Evolutionary conservation across 2,113 vertebrate species (phyloP), one percentile per base, ranked within the genome.

Genomic region (Ochotona princeps): DNA sequence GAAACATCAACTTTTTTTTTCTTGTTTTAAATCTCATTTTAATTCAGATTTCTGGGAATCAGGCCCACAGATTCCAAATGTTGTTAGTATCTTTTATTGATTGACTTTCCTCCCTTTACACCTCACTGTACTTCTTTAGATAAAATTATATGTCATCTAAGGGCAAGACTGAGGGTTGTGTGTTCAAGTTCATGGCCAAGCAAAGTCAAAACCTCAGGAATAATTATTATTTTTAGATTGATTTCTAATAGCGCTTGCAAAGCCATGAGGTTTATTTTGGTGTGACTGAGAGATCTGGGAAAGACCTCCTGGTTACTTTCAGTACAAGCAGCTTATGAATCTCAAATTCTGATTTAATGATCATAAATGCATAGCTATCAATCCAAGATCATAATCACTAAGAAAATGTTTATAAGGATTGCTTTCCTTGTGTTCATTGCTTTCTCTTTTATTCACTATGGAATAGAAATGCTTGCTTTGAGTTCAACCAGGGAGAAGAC

Each of bases 401-500:
- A 87, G 86, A 81, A 87, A 84, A 74, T 11, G 61, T 76, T 83
- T 61, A 26, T 35, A 89, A 90, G 23, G 79, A 30, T n/a, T 11
- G 20, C 9, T 54, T 89, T 92, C 30, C 83, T 70, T 76, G n/a
- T 85, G 72, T 95, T 89, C 66, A 1, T 87, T 81, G 5, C 73
- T 92, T 84, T 89, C 54, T 69, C 32, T 30, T 95, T 87, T 89
- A 91, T 85, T 89, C 65, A 63, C 60, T 35, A 54, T 32, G 84
- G 69, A 94, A 69, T 87, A 78, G 83, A 93, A 93, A 76, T 84
- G 78, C 51, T 92, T 95, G 87, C 67, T 89, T 93, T 85, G 86
- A 94, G 91, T 97, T 94, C 95, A 97, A 91, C 86, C 74, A 81
- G 94, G 95, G 94, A 95, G 92, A 96, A 95, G 87, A 96, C 90